Percentiles rank a stretch among this genome's conserved stretches.
Evolutionary conservation across 2,113 vertebrate species (phyloP).

Genomic region (Galbula dea): DNA sequence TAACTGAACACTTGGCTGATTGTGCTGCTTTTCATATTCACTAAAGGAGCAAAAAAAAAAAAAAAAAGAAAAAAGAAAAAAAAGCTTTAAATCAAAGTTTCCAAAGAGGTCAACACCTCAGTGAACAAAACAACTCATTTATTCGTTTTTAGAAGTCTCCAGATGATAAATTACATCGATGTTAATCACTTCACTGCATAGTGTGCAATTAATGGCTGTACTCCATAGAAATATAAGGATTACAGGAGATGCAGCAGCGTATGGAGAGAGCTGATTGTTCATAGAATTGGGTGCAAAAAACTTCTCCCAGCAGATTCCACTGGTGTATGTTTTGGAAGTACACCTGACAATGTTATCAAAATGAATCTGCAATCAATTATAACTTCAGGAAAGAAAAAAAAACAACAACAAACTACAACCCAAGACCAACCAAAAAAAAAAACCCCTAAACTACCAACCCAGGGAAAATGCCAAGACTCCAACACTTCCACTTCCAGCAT

Average conservation of each 20-base stretch:
- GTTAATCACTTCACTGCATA: constrained; percentile 74
- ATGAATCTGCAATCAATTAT: constrained; percentile 33
- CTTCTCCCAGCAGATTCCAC: constrained; percentile 26
- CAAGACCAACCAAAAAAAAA: no score
- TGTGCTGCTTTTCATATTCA: constrained; percentile 70
- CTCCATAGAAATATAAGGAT: constrained; percentile 46
- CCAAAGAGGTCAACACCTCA: constrained; percentile 76
- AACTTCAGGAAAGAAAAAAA: not conserved
- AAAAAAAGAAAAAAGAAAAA: not conserved
- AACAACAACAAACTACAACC: no score
- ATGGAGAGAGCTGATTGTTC: constrained; percentile 18
- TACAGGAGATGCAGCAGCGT: constrained; percentile 31
- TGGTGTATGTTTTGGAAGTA: not conserved
- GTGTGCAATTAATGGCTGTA: constrained; percentile 69
- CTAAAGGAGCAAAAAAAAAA: not conserved
- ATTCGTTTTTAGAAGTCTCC: constrained; percentile 73
- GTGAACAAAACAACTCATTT: constrained; percentile 79
- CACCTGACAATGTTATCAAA: not conserved
- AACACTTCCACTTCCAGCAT: not conserved
- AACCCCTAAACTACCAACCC: not conserved
- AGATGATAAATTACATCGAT: constrained; percentile 78
- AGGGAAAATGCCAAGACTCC: not conserved
- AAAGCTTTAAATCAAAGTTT: constrained; percentile 72
- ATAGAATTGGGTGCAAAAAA: constrained; percentile 50
- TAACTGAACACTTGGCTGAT: constrained; percentile 75